phyloP scores from a whole-genome alignment of 2,888 invertebrate species.

The Hermodice carunculata region DNA sequence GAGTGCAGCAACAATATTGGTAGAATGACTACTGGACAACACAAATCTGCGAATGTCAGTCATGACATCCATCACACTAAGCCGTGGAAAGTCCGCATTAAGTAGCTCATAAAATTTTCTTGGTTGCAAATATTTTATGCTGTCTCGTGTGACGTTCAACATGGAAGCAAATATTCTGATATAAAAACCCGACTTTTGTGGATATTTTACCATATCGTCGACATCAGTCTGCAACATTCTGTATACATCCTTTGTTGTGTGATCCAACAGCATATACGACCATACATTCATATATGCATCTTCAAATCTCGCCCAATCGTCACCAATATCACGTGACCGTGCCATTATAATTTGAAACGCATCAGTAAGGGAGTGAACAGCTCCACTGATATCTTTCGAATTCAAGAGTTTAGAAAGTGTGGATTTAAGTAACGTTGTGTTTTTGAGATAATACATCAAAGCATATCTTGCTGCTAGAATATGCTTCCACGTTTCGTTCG shows the following conservation, averaged over 20 bases:
- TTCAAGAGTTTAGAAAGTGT: neutral
- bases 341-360: too few species aligned
- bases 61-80: neutral
- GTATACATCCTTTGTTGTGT: slow-evolving; percentile 7
- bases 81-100: neutral
- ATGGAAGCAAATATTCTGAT: neutral
- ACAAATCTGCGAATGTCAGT: too few species aligned
- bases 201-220: neutral
- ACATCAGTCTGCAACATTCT: neutral
- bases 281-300: neutral
- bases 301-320: neutral
- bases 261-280: slow-evolving; percentile 12
- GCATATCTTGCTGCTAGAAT: too few species aligned
- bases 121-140: neutral
- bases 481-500: too few species aligned
- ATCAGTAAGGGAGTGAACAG: neutral
- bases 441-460: neutral
- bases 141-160: neutral
- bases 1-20: too few species aligned
- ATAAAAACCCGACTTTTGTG: neutral
- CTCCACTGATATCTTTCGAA: neutral
- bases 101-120: neutral
- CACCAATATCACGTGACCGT: neutral
- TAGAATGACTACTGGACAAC: too few species aligned
- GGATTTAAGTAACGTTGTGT: neutral